Conservation (phyloP, 1,140 invertebrate genomes). For the Drosophila santomea region DNA sequence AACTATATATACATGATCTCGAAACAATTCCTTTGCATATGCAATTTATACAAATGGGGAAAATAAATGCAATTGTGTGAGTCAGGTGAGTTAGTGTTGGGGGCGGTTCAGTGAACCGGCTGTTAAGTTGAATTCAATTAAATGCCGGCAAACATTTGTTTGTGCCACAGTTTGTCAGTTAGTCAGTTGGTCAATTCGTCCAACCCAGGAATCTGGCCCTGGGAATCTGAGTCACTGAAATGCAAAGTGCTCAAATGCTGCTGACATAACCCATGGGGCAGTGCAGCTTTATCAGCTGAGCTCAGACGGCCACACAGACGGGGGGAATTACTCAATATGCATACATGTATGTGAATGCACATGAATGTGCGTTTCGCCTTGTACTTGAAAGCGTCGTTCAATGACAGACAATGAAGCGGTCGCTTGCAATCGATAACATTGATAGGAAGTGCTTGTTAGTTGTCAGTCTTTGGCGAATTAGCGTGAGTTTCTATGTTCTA, state of each 20-base stretch:
- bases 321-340: conserved; percentile 9
- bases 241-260: background rate
- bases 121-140: conserved; percentile 3
- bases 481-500: background rate
- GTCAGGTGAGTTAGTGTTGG: conserved; percentile 7
- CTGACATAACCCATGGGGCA: background rate
- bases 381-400: conserved; percentile 55
- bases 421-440: conserved; percentile 44
- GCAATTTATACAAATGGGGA: background rate
- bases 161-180: background rate
- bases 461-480: conserved; percentile 12
- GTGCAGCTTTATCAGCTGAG: conserved; percentile 22
- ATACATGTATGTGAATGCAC: no score
- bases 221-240: conserved; percentile 9
- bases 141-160: background rate
- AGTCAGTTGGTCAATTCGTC: background rate
- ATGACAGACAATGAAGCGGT: conserved; percentile 40
- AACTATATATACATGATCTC: background rate
- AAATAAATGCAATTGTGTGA: background rate
- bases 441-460: conserved; percentile 25
- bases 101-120: conserved; percentile 10
- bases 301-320: conserved; percentile 15
- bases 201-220: background rate
- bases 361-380: conserved; percentile 25
- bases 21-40: no score